Evolutionary conservation across 1,140 invertebrate genomes (phyloP).

Genomic region (Pararge aegeria): DNA sequence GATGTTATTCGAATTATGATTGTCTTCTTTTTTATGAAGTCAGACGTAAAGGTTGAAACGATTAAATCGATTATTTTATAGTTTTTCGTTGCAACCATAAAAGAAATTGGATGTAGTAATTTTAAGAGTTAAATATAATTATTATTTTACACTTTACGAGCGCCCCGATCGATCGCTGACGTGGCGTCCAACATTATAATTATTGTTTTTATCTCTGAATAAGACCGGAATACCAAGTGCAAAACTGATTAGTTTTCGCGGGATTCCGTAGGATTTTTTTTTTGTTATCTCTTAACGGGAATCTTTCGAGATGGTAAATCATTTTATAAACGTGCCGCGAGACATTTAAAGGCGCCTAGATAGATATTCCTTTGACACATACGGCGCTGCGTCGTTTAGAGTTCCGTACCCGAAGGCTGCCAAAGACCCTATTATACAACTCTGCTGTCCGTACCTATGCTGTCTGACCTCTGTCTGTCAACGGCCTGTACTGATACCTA

Average conservation of each 20-base stretch:
- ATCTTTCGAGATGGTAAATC: no score
- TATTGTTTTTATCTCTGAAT: not conserved
- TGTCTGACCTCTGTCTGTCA: no score
- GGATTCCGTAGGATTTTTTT: not conserved
- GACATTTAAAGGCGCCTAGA: no score
- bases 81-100: conserved; percentile 6
- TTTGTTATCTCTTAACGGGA: no score
- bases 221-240: not conserved
- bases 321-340: no score
- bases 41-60: not conserved
- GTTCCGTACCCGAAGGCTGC: no score
- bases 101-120: conserved; percentile 3
- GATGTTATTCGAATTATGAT: not conserved
- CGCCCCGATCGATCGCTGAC: not conserved
- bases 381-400: no score
- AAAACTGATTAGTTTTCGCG: not conserved
- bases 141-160: conserved; percentile 3
- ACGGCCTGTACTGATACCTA: no score
- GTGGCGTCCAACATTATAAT: conserved; percentile 2
- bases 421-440: no score
- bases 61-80: conserved; percentile 7
- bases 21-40: not conserved
- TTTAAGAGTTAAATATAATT: conserved; percentile 9
- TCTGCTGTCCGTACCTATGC: no score
- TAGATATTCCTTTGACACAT: no score